Conservation (phyloP, 1,140 invertebrate species). For the Acromyrmex charruanus region DNA sequence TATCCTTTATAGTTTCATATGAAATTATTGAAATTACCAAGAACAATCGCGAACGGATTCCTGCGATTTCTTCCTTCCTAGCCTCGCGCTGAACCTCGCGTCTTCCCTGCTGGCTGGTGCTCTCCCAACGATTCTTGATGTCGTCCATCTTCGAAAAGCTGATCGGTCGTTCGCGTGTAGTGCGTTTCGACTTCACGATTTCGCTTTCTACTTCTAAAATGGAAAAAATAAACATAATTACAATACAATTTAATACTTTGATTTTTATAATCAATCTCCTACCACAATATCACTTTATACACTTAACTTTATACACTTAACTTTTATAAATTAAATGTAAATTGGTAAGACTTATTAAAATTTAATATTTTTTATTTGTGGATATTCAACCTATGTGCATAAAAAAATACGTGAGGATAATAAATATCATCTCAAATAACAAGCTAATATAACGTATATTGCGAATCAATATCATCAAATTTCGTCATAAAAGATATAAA, state of each 20-base stretch:
- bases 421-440: too few relatives aligned
- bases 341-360: too few relatives aligned
- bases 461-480: too few relatives aligned
- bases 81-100: conserved; percentile 92
- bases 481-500: too few relatives aligned
- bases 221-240: background rate
- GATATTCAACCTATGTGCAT: too few relatives aligned
- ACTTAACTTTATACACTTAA: too few relatives aligned
- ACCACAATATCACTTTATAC: too few relatives aligned
- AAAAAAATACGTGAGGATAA: too few relatives aligned
- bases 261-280: too few relatives aligned
- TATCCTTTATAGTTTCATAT: background rate
- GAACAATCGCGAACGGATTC: conserved; percentile 93
- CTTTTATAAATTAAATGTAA: too few relatives aligned
- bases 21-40: conserved; percentile 87
- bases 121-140: conserved; percentile 93
- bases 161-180: conserved; percentile 90
- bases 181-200: conserved; percentile 87
- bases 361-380: too few relatives aligned
- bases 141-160: conserved; percentile 95
- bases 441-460: too few relatives aligned
- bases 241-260: background rate
- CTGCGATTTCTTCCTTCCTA: conserved; percentile 95
- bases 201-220: conserved; percentile 84
- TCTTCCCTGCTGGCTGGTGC: conserved; percentile 88